Conservation (phyloP, 2,113 vertebrate species). For the Aleadryas rufinucha region DNA sequence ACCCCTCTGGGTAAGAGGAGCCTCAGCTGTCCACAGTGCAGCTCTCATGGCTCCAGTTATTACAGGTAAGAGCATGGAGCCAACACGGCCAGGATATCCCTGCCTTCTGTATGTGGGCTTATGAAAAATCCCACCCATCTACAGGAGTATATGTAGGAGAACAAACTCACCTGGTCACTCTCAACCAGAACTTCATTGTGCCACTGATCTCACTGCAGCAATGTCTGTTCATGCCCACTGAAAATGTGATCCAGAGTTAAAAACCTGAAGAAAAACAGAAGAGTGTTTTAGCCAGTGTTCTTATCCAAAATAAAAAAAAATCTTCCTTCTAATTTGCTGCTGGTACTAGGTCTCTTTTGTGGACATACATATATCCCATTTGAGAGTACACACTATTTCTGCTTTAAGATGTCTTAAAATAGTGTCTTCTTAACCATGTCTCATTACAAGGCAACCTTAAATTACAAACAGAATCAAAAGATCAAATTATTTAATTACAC, state of each 20-base stretch:
- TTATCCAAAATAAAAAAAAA: not conserved
- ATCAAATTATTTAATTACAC: not conserved
- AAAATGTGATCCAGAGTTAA: not conserved
- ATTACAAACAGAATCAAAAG: not conserved
- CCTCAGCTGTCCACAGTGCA: not conserved
- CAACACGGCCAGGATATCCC: not conserved
- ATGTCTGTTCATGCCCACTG: not conserved
- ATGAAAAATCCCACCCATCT: not conserved
- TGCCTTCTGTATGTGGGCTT: not conserved
- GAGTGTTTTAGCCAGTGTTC: not conserved
- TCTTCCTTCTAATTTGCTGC: not conserved
- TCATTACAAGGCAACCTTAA: not conserved
- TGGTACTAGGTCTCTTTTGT: not conserved
- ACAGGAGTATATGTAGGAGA: not conserved
- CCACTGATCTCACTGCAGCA: not conserved
- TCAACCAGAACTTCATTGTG: not conserved
- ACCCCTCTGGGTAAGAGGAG: not conserved
- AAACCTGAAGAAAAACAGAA: not conserved
- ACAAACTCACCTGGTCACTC: not conserved
- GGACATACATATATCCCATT: not conserved
- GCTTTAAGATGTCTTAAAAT: not conserved
- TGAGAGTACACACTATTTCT: not conserved
- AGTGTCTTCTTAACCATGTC: not conserved
- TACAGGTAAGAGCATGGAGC: not conserved
- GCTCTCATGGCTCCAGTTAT: not conserved